Evolutionary conservation across 2,888 invertebrate species (phyloP).

Genomic region (Eupithecia subfuscata): DNA sequence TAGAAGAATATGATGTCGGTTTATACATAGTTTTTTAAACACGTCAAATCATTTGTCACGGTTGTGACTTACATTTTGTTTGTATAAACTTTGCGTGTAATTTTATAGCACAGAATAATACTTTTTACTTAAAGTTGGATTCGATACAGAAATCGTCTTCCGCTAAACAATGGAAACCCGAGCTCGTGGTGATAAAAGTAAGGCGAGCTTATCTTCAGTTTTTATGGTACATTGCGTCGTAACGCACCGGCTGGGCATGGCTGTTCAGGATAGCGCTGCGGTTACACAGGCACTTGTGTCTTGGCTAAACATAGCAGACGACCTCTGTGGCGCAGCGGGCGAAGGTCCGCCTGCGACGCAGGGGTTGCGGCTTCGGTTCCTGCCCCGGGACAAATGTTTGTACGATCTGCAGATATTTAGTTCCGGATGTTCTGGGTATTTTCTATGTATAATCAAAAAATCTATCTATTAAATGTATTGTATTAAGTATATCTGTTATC

Average conservation of each 20-base stretch:
- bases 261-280: conserved; percentile 44
- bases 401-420: not conserved
- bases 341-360: not conserved
- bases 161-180: conserved; percentile 48
- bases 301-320: not conserved
- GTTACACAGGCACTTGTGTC: conserved; percentile 11
- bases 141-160: conserved; percentile 46
- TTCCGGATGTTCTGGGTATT: not conserved
- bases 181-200: conserved; percentile 68
- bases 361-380: not conserved
- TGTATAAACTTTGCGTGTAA: too few relatives aligned
- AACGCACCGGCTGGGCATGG: conserved; percentile 53
- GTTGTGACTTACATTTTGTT: too few relatives aligned
- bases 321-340: not conserved
- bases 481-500: too few relatives aligned
- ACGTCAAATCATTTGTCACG: too few relatives aligned
- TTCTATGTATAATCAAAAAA: not conserved
- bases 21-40: too few relatives aligned
- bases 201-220: conserved; percentile 73
- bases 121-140: too few relatives aligned
- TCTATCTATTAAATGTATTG: not conserved
- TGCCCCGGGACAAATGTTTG: not conserved
- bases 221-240: conserved; percentile 71
- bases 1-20: too few relatives aligned
- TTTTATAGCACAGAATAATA: too few relatives aligned